Base-by-base conservation (phyloP, 2,113 vertebrate genomes). In the Butorides virescens region DNA sequence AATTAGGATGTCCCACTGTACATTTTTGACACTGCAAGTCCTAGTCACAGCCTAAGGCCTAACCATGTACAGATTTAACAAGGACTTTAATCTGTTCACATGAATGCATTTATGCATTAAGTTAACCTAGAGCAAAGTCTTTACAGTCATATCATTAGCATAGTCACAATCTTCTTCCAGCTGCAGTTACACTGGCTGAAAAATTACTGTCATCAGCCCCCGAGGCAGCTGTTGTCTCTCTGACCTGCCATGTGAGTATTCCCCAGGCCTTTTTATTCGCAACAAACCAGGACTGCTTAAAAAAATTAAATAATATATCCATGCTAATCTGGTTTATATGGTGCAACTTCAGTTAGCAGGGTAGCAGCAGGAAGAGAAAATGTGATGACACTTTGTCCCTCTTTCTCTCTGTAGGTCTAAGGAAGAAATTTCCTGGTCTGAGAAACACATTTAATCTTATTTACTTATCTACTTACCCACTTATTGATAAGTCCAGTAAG, bases 1-100 rank as follows among this genome's bases (percentile, higher is more conserved):
- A 89, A 84, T 96, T 78, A 94, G 49, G 14, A 29, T 53, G 77
- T 62, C 49, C 56, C 56, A 75, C 52, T 65, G 65, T 23, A 56
- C 86, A 89, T 78, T 91, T 93, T 85, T 96, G 92, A 95, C 86
- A 72, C 68, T 63, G 46, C 61, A 94, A 84, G 56, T 92, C 65
- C 61, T 37, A 75, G 83, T 73, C 73, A 92, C 70, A 89, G 86
- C 95, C 92, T 82, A 66, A 89, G 84, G 96, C 86, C 39, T 77
- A 76, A 89, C 70, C 83, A 93, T 37, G 44, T 65, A 78, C 56
- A 93, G 80, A 89, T 89, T 96, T 93, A 87, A 93, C 65, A 93
- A 93, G 83, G 76, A 92, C 82, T 95, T 93, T 92, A 96, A 87
- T 97, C 86, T 91, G 80, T 79, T 85, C 70, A 85, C 92, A 93